Conservation (phyloP, 1,140 invertebrate genomes). For the Holcopasites calliopsidis region DNA sequence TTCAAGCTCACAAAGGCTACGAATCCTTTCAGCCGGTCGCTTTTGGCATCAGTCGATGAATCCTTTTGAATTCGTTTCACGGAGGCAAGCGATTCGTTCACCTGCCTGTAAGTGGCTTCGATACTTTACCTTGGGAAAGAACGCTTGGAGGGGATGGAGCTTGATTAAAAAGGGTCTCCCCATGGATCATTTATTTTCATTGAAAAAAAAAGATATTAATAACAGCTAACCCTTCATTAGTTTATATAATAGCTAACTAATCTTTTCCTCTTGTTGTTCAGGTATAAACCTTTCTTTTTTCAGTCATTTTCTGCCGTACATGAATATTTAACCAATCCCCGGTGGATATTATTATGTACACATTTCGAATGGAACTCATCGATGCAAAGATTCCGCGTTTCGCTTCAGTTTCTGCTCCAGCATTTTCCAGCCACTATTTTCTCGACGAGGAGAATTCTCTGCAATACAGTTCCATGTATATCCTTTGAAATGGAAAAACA, state of each 20-base stretch:
- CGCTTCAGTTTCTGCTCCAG: neutral
- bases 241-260: neutral
- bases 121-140: neutral
- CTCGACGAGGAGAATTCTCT: slow-evolving; percentile 37
- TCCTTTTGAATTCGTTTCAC: slow-evolving; percentile 35
- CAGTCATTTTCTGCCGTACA: no score
- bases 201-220: slow-evolving; percentile 32
- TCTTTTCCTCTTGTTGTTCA: neutral
- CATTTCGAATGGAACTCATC: slow-evolving; percentile 22
- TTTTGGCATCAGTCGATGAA: slow-evolving; percentile 18
- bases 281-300: no score
- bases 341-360: neutral
- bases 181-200: slow-evolving; percentile 38
- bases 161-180: slow-evolving; percentile 28
- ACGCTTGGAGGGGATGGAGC: slow-evolving; percentile 13
- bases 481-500: slow-evolving; percentile 61
- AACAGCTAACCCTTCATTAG: slow-evolving; percentile 47
- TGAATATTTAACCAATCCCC: neutral
- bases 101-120: slow-evolving; percentile 20
- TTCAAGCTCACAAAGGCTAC: neutral
- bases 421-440: slow-evolving; percentile 34
- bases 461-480: slow-evolving; percentile 50
- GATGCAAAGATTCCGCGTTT: slow-evolving; percentile 21
- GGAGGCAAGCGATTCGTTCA: slow-evolving; percentile 18
- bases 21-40: slow-evolving; percentile 8